Evolutionary conservation across 2,113 vertebrate species (phyloP).

Genomic region (Urocolius indicus): DNA sequence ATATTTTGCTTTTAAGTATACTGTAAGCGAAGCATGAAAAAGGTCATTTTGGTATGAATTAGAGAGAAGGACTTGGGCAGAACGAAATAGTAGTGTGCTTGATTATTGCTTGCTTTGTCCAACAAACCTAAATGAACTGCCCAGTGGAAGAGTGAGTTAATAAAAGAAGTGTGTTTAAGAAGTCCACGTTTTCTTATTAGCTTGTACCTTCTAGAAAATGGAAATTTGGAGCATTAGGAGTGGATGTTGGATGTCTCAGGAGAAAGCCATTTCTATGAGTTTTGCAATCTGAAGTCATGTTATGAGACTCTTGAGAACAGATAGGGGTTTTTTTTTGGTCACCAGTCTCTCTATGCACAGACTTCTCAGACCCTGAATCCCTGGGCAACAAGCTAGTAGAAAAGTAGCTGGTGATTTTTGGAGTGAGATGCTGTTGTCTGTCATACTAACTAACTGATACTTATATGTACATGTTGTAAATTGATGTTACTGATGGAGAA

Average conservation of each 20-base stretch:
- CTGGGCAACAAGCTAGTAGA: not conserved
- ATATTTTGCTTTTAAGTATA: not conserved
- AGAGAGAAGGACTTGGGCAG: not conserved
- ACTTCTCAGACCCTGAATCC: not conserved
- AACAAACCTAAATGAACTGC: not conserved
- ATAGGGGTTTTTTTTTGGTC: accelerated
- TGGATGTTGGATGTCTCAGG: not conserved
- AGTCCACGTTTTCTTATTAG: not conserved
- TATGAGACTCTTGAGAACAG: not conserved
- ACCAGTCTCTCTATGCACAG: not conserved
- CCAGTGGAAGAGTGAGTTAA: not conserved
- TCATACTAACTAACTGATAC: not conserved
- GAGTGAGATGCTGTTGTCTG: not conserved
- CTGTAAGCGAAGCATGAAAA: not conserved
- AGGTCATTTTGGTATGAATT: not conserved
- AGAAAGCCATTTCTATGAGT: not conserved
- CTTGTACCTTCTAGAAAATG: not conserved
- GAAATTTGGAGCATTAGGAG: not conserved
- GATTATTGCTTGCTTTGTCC: not conserved
- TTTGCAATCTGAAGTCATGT: not conserved
- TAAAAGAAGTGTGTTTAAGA: not conserved
- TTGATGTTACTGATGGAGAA: not conserved
- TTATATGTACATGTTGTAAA: not conserved
- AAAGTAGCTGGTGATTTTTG: not conserved
- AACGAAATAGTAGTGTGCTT: not conserved